phyloP scores from a whole-genome alignment of 2,113 vertebrate genomes.

The Neogale vison region DNA sequence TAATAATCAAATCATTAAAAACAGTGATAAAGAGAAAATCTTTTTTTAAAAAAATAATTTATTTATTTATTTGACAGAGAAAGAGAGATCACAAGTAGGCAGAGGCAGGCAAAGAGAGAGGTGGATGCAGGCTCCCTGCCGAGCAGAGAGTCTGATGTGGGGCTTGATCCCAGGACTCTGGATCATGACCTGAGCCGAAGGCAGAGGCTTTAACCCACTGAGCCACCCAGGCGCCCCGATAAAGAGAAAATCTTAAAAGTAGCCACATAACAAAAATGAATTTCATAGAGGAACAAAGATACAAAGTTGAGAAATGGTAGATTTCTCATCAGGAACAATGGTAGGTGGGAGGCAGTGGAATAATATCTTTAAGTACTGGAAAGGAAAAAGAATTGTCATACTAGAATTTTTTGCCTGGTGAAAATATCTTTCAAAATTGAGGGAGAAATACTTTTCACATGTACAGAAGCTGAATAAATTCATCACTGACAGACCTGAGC shows the following conservation, averaged over 20 bases:
- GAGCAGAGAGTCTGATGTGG: too few species aligned
- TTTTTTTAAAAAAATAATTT: too few species aligned
- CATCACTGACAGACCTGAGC: not conserved
- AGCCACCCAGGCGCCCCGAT: too few species aligned
- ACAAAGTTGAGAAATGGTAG: not conserved
- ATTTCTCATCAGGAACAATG: not conserved
- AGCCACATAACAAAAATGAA: not conserved
- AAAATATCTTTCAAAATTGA: not conserved
- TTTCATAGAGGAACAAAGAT: not conserved
- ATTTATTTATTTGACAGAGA: too few species aligned
- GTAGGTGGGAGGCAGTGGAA: not conserved
- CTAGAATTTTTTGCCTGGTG: not conserved
- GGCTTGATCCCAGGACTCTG: too few species aligned
- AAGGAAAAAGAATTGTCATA: not conserved
- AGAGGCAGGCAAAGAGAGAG: too few species aligned
- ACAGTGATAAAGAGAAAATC: not conserved
- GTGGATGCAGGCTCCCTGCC: too few species aligned
- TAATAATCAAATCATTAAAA: not conserved
- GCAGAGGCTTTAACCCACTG: too few species aligned
- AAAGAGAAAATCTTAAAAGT: not conserved
- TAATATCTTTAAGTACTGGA: not conserved
- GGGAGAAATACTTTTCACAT: not conserved
- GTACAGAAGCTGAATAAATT: not conserved
- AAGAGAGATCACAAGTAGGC: too few species aligned
- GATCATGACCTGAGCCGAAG: too few species aligned